Evolutionary conservation across 1,140 invertebrate species (phyloP).

Genomic region (Leptinotarsa defecta): DNA sequence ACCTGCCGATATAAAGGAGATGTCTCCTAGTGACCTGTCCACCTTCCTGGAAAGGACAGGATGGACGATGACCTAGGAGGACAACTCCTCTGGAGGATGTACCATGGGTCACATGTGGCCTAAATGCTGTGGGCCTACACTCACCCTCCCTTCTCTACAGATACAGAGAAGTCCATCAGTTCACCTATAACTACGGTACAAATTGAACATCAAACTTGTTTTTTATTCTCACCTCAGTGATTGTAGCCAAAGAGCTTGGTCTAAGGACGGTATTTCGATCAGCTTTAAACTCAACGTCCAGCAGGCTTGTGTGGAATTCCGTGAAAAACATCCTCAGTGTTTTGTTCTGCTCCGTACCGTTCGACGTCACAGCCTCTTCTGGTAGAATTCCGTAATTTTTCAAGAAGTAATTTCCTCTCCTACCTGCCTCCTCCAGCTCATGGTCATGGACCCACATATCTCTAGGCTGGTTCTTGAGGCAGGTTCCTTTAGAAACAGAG

Average conservation of each 20-base stretch:
- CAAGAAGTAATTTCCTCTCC: slow-evolving; percentile 58
- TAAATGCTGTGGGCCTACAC: too few species aligned
- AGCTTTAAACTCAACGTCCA: slow-evolving; percentile 57
- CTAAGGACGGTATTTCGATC: slow-evolving; percentile 56
- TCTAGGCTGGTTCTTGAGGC: slow-evolving; percentile 59
- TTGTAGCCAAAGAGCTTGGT: slow-evolving; percentile 51
- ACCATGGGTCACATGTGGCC: too few species aligned
- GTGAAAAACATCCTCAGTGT: slow-evolving; percentile 44
- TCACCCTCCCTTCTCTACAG: too few species aligned
- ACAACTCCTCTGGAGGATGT: too few species aligned
- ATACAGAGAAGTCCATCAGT: too few species aligned
- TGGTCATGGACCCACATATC: slow-evolving; percentile 58
- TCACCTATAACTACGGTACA: too few species aligned
- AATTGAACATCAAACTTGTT: too few species aligned
- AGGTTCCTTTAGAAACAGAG: slow-evolving; percentile 53
- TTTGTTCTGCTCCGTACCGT: slow-evolving; percentile 39
- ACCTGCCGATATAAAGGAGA: too few species aligned
- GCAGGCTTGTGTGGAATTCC: slow-evolving; percentile 48
- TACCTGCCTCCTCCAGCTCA: slow-evolving; percentile 51
- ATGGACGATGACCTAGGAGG: too few species aligned
- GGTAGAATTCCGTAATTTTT: slow-evolving; percentile 58
- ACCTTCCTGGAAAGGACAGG: too few species aligned
- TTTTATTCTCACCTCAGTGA: slow-evolving; percentile 49
- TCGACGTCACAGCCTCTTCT: slow-evolving; percentile 50
- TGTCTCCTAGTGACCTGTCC: too few species aligned